phyloP scores from a whole-genome alignment of 2,113 vertebrate species.

The Anoplopoma fimbria region DNA sequence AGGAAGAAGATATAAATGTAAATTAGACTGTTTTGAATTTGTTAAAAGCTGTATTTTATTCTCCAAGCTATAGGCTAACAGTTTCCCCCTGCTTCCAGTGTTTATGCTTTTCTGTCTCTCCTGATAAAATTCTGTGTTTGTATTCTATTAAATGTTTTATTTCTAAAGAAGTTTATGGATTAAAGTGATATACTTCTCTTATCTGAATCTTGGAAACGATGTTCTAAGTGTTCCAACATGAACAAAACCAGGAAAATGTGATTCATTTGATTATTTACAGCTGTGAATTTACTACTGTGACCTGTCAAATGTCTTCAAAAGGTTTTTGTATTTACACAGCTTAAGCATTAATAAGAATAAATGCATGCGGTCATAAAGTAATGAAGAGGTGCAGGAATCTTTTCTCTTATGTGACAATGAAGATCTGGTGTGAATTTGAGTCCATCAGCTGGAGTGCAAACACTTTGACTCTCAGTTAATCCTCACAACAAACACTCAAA shows the following conservation, averaged over 20 bases:
- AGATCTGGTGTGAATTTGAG: conserved; percentile 1
- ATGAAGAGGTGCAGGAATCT: not conserved
- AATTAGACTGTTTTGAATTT: not conserved
- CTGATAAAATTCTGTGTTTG: no score
- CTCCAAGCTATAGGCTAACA: not conserved
- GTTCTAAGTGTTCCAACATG: no score
- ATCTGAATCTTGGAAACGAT: not conserved
- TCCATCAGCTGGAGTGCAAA: conserved; percentile 59
- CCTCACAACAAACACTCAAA: conserved; percentile 91
- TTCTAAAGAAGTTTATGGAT: not conserved
- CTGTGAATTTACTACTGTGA: no score
- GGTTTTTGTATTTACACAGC: not conserved
- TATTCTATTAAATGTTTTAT: not conserved
- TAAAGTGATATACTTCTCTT: not conserved
- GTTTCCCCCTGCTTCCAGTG: not conserved
- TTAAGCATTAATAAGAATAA: not conserved
- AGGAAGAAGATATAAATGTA: not conserved
- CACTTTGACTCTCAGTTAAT: conserved; percentile 87
- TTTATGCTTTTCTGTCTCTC: not conserved
- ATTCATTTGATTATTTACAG: not conserved
- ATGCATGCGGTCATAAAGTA: not conserved
- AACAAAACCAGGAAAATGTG: no score
- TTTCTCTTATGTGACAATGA: not conserved
- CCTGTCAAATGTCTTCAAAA: not conserved
- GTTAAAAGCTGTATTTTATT: not conserved